Conservation (phyloP, 2,113 vertebrate species). For the Chiloscyllium plagiosum region DNA sequence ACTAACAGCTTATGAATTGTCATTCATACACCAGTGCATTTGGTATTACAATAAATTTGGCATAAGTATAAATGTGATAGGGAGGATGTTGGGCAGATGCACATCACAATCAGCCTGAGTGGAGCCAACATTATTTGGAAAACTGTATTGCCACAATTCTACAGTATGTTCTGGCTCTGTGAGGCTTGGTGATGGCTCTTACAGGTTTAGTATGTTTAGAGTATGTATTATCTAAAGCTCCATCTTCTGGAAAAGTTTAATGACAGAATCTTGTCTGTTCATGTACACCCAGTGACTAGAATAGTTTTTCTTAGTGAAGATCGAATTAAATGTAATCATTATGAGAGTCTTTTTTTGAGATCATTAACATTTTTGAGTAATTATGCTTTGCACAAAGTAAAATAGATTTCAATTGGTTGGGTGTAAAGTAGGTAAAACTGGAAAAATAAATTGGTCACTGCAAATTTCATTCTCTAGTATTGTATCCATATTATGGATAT, state of each 20-base stretch:
- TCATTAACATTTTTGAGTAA: not conserved
- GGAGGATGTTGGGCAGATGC: not conserved
- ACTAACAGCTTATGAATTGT: not conserved
- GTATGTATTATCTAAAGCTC: not conserved
- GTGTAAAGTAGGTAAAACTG: not conserved
- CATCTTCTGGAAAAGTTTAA: not conserved
- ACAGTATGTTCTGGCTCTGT: not conserved
- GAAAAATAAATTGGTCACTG: not conserved
- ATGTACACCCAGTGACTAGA: not conserved
- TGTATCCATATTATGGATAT: not conserved
- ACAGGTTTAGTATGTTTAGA: not conserved
- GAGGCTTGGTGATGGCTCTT: not conserved
- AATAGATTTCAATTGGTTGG: not conserved
- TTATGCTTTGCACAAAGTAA: not conserved
- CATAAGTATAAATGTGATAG: not conserved
- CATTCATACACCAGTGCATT: not conserved
- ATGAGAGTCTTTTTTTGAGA: not conserved
- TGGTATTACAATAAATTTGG: not conserved
- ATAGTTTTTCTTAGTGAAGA: not conserved
- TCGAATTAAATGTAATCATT: not conserved
- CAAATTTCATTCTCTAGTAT: not conserved
- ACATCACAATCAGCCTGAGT: not conserved
- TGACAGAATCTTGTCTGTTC: not conserved
- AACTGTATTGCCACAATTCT: not conserved
- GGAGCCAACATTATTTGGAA: not conserved